Conservation (phyloP, 1,140 invertebrate genomes). For the Hylaeus anthracinus region DNA sequence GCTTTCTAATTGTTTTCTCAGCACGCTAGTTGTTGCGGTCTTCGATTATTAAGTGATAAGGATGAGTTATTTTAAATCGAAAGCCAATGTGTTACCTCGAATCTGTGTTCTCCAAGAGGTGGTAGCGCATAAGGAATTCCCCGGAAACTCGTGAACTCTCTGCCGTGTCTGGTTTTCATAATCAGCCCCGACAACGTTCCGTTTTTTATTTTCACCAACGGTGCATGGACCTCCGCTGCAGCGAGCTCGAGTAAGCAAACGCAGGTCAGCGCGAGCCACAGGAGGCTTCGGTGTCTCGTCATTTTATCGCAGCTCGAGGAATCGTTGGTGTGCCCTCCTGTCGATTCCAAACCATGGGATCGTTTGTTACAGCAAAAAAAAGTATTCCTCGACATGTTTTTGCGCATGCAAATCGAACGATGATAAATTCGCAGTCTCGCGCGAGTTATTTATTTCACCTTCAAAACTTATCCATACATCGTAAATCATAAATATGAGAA, state of each 20-base stretch:
- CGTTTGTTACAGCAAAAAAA: not conserved
- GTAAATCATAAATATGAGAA: too few relatives aligned
- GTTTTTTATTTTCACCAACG: slow-evolving; percentile 70
- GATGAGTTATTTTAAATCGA: too few relatives aligned
- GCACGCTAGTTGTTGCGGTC: too few relatives aligned
- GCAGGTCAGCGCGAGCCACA: not conserved
- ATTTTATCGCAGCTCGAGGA: not conserved
- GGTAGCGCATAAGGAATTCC: slow-evolving; percentile 83
- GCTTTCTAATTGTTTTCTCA: too few relatives aligned
- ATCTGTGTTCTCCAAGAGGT: slow-evolving; percentile 81
- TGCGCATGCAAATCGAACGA: too few relatives aligned
- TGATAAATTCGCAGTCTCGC: too few relatives aligned
- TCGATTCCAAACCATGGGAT: not conserved
- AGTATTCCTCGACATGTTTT: not conserved
- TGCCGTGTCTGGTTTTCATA: slow-evolving; percentile 71
- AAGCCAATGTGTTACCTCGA: slow-evolving; percentile 75
- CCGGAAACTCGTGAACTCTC: slow-evolving; percentile 80
- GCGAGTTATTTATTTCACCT: too few relatives aligned
- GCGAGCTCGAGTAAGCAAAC: slow-evolving; percentile 4
- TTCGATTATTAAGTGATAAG: too few relatives aligned
- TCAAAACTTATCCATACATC: too few relatives aligned
- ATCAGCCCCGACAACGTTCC: slow-evolving; percentile 72
- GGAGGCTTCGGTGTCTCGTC: not conserved
- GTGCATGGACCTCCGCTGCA: not conserved
- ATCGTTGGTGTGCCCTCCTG: not conserved